Percentiles rank a stretch among this genome's conserved stretches.
Conservation (phyloP, 1,140 invertebrate genomes). For the Cydia amplana region DNA sequence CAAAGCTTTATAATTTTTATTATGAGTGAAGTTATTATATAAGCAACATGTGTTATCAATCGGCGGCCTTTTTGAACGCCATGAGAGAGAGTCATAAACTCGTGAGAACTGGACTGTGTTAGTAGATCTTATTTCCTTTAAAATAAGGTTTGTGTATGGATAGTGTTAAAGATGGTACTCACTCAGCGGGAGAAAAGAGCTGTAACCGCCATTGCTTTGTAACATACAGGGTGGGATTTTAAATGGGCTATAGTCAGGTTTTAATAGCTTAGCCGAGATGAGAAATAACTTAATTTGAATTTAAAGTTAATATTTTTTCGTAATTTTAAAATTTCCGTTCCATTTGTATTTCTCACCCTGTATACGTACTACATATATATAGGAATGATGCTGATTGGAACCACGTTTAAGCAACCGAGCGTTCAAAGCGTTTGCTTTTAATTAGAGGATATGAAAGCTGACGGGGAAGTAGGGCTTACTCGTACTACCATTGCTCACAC, state of each 20-base stretch:
- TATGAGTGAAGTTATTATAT: conserved; percentile 24
- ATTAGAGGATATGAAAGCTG: conserved; percentile 64
- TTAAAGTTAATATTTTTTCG: no score
- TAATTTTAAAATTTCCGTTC: no score
- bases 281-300: no score
- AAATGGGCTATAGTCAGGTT: no score
- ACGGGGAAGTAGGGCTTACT: conserved; percentile 38
- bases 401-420: conserved; percentile 64
- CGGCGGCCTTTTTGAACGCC: conserved; percentile 59
- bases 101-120: not conserved
- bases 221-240: not conserved
- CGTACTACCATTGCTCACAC: no score
- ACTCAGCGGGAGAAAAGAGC: not conserved
- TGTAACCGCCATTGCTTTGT: not conserved
- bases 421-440: conserved; percentile 61
- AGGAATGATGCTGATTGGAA: conserved; percentile 66
- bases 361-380: no score
- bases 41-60: conserved; percentile 71
- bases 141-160: no score
- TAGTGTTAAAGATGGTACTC: not conserved
- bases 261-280: no score
- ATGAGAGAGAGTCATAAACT: conserved; percentile 73
- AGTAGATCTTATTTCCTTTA: conserved; percentile 26
- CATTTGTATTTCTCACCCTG: no score
- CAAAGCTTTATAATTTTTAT: conserved; percentile 29